Percentiles rank a stretch among this genome's conserved stretches.
phyloP scores from a whole-genome alignment of 2,113 vertebrate species.

The Edolisoma coerulescens region DNA sequence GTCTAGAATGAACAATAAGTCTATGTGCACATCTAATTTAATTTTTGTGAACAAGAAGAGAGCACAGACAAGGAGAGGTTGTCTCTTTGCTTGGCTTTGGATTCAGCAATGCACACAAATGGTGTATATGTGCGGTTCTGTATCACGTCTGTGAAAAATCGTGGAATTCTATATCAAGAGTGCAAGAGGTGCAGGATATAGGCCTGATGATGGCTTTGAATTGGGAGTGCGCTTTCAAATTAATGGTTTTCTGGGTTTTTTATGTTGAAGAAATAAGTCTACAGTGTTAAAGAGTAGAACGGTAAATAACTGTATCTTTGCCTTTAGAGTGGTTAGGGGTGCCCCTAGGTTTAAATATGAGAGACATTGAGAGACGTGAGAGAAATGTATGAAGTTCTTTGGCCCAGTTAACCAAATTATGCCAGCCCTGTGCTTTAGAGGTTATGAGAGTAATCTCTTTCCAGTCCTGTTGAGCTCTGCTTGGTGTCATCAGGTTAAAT shows the following conservation, averaged over 20 bases:
- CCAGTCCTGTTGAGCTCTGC: not conserved
- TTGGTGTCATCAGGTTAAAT: not conserved
- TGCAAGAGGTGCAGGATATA: not conserved
- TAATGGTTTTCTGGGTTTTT: not conserved
- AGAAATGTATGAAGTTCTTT: not conserved
- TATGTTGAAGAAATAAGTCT: not conserved
- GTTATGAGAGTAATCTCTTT: conserved; percentile 1
- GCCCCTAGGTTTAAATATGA: not conserved
- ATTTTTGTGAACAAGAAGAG: not conserved
- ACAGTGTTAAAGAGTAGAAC: not conserved
- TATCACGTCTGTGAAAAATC: not conserved
- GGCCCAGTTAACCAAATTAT: not conserved
- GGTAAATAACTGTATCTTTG: not conserved
- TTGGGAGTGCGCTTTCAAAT: not conserved
- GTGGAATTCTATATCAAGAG: rapidly evolving
- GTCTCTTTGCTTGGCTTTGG: not conserved
- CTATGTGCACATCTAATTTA: not conserved
- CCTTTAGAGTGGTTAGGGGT: not conserved
- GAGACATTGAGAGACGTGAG: not conserved
- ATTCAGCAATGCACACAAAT: not conserved
- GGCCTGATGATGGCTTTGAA: not conserved
- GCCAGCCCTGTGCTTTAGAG: not conserved
- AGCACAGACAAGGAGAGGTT: not conserved
- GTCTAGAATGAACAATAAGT: not conserved
- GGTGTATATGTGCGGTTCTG: not conserved